Evolutionary conservation across 2,888 invertebrate species (phyloP), one percentile per base, ranked within the genome.

Genomic region (Andricus curvator): DNA sequence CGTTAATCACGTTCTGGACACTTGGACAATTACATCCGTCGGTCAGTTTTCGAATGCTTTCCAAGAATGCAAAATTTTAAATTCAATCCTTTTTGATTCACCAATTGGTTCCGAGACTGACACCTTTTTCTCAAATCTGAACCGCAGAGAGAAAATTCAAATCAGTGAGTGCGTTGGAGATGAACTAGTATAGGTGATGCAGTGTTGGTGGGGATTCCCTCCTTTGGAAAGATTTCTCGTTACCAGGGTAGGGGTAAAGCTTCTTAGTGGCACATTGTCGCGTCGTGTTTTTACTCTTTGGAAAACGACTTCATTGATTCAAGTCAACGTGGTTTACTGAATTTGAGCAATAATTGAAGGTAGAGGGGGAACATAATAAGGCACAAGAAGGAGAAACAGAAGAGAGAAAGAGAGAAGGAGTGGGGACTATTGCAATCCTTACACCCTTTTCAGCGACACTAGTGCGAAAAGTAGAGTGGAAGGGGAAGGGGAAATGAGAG

Each of bases 181-280:
- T 25, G 62, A 76, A 62, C 76, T 80, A 77, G 83, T 80, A 78
- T 82, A 81, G 81, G 82, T 70, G 82, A 64, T 74, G 65, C 81
- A 80, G 77, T 56, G 66, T 13, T 70, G 68, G 83, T 78, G 81
- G 83, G 83, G 80, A 78, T 77, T 79, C 80, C 74, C 78, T 70
- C 80, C 81, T 62, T 78, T 80, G 51, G 76, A 77, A 67, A 80
- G 80, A 78, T 62, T 80, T 81, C 80, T 82, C 81, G 29, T 25
- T 66, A 65, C 76, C 22, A 79, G 86, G 86, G 91, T 90, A 90
- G 91, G 92, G 91, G 90, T 90, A 90, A 88, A 86, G 88, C 89
- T 89, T 87, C 89, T 87, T 88, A 87, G 91, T 92, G 91, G 90
- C 90, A 89, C 91, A 89, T 84, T 86, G 84, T 83, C 84, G 86